Conservation (phyloP, 2,888 invertebrate species). For the Bruchidius siliquastri region DNA sequence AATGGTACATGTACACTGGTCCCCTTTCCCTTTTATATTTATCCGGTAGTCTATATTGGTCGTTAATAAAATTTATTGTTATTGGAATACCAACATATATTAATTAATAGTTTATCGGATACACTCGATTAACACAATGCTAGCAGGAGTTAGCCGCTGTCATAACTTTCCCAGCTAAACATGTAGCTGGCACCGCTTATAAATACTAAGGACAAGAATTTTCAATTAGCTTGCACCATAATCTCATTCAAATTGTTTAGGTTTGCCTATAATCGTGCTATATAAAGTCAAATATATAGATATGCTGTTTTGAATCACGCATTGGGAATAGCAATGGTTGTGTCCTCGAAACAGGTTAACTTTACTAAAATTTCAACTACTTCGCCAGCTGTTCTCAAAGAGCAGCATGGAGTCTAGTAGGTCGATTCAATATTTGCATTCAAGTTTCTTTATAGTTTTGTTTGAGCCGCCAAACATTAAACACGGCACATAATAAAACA, state of each 20-base stretch:
- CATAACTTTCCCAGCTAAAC: neutral
- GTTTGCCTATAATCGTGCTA: neutral
- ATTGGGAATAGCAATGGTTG: neutral
- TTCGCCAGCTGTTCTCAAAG: no score
- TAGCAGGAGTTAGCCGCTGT: neutral
- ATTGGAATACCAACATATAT: neutral
- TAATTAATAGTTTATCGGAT: neutral
- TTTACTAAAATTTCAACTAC: no score
- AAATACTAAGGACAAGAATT: neutral
- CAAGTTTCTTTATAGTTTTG: no score
- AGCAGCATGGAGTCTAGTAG: no score
- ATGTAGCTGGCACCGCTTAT: neutral
- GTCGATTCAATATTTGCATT: no score
- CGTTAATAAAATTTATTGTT: neutral
- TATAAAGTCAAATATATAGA: neutral
- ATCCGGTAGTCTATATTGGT: neutral
- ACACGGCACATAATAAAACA: no score
- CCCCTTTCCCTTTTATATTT: neutral
- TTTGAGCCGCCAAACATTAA: no score
- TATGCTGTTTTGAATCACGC: neutral
- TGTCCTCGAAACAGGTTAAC: neutral
- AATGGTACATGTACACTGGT: neutral
- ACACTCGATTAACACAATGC: neutral
- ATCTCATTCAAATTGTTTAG: neutral
- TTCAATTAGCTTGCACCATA: neutral